Evolutionary conservation across 1,140 invertebrate genomes (phyloP).

Genomic region (Pseudoatta argentina): DNA sequence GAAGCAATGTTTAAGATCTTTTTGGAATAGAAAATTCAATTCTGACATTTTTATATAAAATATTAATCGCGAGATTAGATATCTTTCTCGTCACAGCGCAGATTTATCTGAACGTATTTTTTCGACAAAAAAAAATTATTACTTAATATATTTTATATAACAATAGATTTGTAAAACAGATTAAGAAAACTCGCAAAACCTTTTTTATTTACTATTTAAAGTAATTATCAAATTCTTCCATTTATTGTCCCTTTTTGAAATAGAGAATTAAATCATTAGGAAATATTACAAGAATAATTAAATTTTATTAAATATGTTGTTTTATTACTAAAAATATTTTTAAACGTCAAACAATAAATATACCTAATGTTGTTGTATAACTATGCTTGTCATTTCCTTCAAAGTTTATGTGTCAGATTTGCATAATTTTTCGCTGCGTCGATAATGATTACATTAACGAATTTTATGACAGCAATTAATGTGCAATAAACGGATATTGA

Average conservation of each 20-base stretch:
- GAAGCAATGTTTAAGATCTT: not conserved
- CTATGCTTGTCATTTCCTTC: not conserved
- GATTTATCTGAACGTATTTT: not conserved
- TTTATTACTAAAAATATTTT: not conserved
- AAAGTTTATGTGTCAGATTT: not conserved
- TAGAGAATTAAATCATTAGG: not conserved
- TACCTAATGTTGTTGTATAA: not conserved
- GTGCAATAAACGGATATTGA: slow-evolving; percentile 9
- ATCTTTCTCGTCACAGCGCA: not conserved
- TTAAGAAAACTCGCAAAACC: not conserved
- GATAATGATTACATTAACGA: not conserved
- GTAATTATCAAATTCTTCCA: not conserved
- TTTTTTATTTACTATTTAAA: not conserved
- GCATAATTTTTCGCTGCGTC: not conserved
- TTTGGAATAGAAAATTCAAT: not conserved
- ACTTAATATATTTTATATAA: not conserved
- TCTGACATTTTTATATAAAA: not conserved
- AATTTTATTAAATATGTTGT: not conserved
- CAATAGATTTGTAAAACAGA: not conserved
- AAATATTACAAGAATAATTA: not conserved
- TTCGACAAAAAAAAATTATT: not conserved
- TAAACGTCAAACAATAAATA: not conserved
- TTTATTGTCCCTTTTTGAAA: not conserved
- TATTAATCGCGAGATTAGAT: not conserved
- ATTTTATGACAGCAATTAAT: slow-evolving; percentile 32